Conservation (phyloP, 2,888 invertebrate species). For the Lochmaea crataegi region DNA sequence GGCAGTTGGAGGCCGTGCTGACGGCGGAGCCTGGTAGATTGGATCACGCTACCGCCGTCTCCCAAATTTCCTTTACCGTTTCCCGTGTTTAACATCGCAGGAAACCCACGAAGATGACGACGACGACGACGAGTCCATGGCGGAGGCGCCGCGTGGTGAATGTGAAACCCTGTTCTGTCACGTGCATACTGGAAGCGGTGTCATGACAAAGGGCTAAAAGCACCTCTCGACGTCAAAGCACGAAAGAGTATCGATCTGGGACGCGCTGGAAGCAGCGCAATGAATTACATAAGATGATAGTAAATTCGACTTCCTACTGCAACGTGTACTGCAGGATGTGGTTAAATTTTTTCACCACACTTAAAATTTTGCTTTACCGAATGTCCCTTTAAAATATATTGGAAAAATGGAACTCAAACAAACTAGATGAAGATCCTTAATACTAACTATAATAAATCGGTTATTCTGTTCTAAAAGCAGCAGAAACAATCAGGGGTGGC, state of each 20-base stretch:
- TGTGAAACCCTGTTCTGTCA: constrained; percentile 51
- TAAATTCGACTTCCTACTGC: constrained; percentile 26
- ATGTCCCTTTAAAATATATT: too few relatives aligned
- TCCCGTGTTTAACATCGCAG: constrained; percentile 55
- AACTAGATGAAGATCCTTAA: too few relatives aligned
- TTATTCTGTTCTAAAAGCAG: too few relatives aligned
- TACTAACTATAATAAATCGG: too few relatives aligned
- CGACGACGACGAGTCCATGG: constrained; percentile 53
- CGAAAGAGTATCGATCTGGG: constrained; percentile 46
- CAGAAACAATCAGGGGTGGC: too few relatives aligned
- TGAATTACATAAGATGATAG: constrained; percentile 1
- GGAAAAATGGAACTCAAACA: too few relatives aligned
- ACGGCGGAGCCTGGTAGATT: constrained; percentile 71
- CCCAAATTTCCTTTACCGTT: constrained; percentile 46
- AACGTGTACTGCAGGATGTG: constrained; percentile 6
- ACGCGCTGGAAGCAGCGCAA: constrained; percentile 40
- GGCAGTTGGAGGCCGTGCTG: constrained; percentile 87
- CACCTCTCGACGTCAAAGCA: constrained; percentile 38
- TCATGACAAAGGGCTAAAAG: constrained; percentile 22
- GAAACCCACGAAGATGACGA: constrained; percentile 41
- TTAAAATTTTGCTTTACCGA: too few relatives aligned
- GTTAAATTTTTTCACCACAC: too few relatives aligned
- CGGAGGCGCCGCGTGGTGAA: constrained; percentile 50
- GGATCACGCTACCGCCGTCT: constrained; percentile 56
- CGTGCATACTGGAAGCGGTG: constrained; percentile 53